Evolutionary conservation across 2,888 invertebrate genomes (phyloP).

Genomic region (Ochlodes sylvanus): DNA sequence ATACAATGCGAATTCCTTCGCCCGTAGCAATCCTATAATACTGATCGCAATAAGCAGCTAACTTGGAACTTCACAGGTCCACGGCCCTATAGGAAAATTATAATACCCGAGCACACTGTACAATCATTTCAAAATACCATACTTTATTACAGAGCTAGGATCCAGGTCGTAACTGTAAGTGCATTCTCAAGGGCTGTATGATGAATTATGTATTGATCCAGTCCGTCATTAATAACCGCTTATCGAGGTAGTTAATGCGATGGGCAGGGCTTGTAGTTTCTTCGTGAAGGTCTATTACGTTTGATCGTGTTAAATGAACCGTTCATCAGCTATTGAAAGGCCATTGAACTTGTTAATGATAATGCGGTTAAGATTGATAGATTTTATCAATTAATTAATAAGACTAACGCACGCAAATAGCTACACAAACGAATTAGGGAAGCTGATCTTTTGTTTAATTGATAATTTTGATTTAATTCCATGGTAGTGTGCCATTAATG

Average conservation of each 20-base stretch:
- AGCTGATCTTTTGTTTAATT: too few species aligned
- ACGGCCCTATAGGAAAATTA: slow-evolving; percentile 25
- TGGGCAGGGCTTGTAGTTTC: slow-evolving; percentile 20
- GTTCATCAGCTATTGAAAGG: slow-evolving; percentile 8
- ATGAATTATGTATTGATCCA: slow-evolving; percentile 30
- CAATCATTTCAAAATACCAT: slow-evolving; percentile 37
- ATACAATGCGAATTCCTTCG: slow-evolving; percentile 35
- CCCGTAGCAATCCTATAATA: slow-evolving; percentile 8
- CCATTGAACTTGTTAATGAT: slow-evolving; percentile 14
- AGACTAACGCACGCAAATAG: too few species aligned
- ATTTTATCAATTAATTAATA: not conserved
- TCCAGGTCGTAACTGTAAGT: slow-evolving; percentile 34
- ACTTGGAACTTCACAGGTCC: slow-evolving; percentile 27
- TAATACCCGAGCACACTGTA: slow-evolving; percentile 36
- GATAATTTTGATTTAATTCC: too few species aligned
- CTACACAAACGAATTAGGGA: too few species aligned
- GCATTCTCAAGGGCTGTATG: slow-evolving; percentile 33
- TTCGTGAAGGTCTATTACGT: slow-evolving; percentile 24
- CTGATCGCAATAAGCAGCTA: slow-evolving; percentile 27
- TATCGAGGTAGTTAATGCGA: slow-evolving; percentile 15
- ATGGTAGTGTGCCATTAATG: too few species aligned
- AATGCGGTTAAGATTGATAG: not conserved
- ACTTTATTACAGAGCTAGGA: slow-evolving; percentile 34
- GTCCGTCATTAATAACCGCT: slow-evolving; percentile 28
- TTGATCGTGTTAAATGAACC: slow-evolving; percentile 28